Conservation (phyloP, 1,140 invertebrate genomes). For the Heliconius himera region DNA sequence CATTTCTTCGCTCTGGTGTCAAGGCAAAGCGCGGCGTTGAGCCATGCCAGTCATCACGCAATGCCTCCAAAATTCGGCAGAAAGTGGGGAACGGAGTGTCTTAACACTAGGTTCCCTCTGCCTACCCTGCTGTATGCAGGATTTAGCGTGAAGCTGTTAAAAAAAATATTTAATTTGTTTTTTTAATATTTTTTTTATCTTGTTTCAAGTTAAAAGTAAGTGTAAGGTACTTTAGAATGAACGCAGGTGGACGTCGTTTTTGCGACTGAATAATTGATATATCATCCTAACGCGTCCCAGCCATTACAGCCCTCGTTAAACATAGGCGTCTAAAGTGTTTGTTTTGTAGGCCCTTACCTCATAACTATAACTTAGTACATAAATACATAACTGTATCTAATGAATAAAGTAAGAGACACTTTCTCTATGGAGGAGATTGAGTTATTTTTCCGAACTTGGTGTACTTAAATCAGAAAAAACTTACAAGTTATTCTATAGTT, state of each 20-base stretch:
- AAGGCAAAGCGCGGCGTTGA: no score
- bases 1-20: no score
- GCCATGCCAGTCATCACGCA: no score
- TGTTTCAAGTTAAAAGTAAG: not conserved
- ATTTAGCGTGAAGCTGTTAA: no score
- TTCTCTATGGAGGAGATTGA: not conserved
- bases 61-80: no score
- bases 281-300: slow-evolving; percentile 37
- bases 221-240: slow-evolving; percentile 26
- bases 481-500: no score
- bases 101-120: no score
- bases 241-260: slow-evolving; percentile 43
- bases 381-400: not conserved
- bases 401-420: not conserved
- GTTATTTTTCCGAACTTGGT: no score
- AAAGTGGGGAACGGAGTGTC: no score
- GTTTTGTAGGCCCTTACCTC: not conserved
- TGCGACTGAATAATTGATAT: slow-evolving; percentile 44
- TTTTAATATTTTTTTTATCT: not conserved
- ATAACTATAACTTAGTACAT: slow-evolving; percentile 14
- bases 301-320: slow-evolving; percentile 36
- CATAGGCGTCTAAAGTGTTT: slow-evolving; percentile 22
- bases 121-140: no score
- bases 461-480: no score
- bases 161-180: no score